Evolutionary conservation across 2,888 invertebrate species (phyloP).

Genomic region (Sesamia inferens): DNA sequence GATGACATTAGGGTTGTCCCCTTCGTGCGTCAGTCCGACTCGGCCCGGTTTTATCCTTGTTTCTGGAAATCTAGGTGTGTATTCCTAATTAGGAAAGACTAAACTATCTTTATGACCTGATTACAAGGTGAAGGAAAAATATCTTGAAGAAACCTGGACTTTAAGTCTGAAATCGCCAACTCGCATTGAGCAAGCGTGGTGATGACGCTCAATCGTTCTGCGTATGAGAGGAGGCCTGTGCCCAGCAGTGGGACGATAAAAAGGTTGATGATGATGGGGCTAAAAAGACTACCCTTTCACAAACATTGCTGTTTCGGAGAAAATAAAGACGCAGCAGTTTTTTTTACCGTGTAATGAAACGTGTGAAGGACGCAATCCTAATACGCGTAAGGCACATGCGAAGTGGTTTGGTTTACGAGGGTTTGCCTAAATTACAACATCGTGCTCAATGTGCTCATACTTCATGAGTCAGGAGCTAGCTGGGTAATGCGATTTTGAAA

Average conservation of each 20-base stretch:
- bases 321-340: not conserved
- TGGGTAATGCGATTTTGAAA: constrained; percentile 20
- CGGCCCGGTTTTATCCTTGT: not conserved
- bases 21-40: not conserved
- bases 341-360: not conserved
- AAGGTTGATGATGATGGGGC: not conserved
- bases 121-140: too few relatives aligned
- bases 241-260: too few relatives aligned
- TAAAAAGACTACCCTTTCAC: not conserved
- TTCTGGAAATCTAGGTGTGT: not conserved
- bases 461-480: constrained; percentile 1
- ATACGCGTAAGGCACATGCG: not conserved
- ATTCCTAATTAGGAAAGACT: not conserved
- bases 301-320: not conserved
- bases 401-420: constrained; percentile 10
- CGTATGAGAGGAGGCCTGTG: too few relatives aligned
- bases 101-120: too few relatives aligned
- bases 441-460: not conserved
- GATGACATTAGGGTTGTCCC: too few relatives aligned
- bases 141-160: too few relatives aligned
- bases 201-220: too few relatives aligned
- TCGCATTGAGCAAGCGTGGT: too few relatives aligned
- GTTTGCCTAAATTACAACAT: constrained; percentile 5
- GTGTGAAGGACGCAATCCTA: not conserved
- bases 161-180: too few relatives aligned